Evolutionary conservation across 1,140 invertebrate species (phyloP).

Genomic region (Brachionus rubens): DNA sequence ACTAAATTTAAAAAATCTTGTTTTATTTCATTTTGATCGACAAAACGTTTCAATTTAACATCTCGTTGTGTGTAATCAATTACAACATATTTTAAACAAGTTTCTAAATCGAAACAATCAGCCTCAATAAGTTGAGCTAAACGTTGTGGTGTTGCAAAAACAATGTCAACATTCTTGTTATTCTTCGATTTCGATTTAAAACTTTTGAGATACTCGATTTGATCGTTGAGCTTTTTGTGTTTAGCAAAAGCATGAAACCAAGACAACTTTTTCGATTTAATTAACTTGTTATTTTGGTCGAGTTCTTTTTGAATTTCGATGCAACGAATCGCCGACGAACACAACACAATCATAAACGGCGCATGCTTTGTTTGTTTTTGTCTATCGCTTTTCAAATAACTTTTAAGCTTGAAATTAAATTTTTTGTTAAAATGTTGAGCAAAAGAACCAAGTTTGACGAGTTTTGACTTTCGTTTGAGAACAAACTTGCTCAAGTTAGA

Average conservation of each 20-base stretch:
- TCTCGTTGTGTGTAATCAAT: conserved; percentile 38
- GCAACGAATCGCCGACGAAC: conserved; percentile 34
- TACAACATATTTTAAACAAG: conserved; percentile 1
- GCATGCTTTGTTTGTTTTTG: background rate
- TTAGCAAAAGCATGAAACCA: conserved; percentile 45
- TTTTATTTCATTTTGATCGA: conserved; percentile 33
- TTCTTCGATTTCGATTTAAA: background rate
- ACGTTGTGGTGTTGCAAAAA: conserved; percentile 35
- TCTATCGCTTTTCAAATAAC: background rate
- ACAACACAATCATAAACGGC: conserved; percentile 26
- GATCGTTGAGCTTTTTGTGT: conserved; percentile 39
- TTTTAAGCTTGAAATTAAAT: conserved; percentile 20
- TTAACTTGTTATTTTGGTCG: background rate
- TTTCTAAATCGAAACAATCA: conserved; percentile 21
- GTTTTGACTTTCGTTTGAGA: background rate
- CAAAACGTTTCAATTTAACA: conserved; percentile 31
- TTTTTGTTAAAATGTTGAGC: conserved; percentile 32
- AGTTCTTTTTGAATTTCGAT: conserved; percentile 35
- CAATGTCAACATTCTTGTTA: conserved; percentile 17
- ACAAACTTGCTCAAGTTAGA: background rate
- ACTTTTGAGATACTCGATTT: conserved; percentile 10
- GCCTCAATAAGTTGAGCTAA: conserved; percentile 18
- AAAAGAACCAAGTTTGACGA: background rate
- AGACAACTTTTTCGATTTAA: conserved; percentile 19
- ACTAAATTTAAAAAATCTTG: conserved; percentile 25